phyloP scores from a whole-genome alignment of 2,113 vertebrate genomes.

The Tylochromis polylepis region DNA sequence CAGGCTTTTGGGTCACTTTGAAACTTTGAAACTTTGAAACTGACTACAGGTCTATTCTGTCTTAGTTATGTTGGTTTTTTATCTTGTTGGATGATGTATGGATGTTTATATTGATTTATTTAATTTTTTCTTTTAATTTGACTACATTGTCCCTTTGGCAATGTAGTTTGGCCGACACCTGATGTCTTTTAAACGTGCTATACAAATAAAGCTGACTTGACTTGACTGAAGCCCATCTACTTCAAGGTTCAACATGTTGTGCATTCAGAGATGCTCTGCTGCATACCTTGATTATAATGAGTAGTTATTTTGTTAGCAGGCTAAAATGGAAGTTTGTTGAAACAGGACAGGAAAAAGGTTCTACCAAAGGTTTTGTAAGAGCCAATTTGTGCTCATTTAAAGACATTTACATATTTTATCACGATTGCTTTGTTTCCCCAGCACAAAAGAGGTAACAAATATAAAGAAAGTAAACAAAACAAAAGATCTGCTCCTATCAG shows the following conservation, averaged over 20 bases:
- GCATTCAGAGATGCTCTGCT: not conserved
- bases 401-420: not conserved
- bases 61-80: not conserved
- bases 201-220: too few relatives aligned
- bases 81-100: too few relatives aligned
- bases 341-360: not conserved
- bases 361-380: not conserved
- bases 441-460: not conserved
- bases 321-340: not conserved
- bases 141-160: too few relatives aligned
- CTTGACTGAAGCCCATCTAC: too few relatives aligned
- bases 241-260: not conserved
- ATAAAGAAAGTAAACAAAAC: not conserved
- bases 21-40: too few relatives aligned
- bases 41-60: not conserved
- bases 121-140: too few relatives aligned
- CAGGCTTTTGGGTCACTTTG: not conserved
- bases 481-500: not conserved
- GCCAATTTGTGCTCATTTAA: fast-evolving
- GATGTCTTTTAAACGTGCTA: too few relatives aligned
- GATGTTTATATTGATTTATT: too few relatives aligned
- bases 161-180: too few relatives aligned
- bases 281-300: fast-evolving
- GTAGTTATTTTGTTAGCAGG: not conserved
- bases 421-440: not conserved